Percentiles rank a stretch among this genome's conserved stretches.
These are phyloP conservation scores for Notarius lentiginosus DNA, from an alignment of 2,113 vertebrate species.

Conservation along the genomic window DNA sequence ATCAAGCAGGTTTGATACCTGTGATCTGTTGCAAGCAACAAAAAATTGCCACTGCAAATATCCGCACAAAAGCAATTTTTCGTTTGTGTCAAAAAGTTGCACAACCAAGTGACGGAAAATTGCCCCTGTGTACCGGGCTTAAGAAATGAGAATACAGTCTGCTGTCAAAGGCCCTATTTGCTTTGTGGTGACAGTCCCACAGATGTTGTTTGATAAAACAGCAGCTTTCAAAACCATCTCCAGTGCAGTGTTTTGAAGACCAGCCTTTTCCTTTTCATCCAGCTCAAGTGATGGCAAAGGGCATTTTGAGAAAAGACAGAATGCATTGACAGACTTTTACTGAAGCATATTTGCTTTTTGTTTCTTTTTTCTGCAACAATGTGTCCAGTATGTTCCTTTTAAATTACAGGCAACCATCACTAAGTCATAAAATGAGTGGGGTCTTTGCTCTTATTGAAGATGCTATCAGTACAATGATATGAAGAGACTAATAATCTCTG, in stretches of 20 bases:
- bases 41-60: too few species aligned
- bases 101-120: too few species aligned
- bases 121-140: not conserved
- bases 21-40: too few species aligned
- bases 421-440: constrained; percentile 65
- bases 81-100: too few species aligned
- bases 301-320: constrained; percentile 41
- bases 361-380: constrained; percentile 3
- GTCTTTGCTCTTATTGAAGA: constrained; percentile 70
- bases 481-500: constrained; percentile 62
- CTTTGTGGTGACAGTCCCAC: constrained; percentile 65
- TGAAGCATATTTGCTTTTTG: not conserved
- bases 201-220: constrained; percentile 73
- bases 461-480: constrained; percentile 65
- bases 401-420: constrained; percentile 57
- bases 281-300: constrained; percentile 56
- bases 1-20: too few species aligned
- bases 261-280: constrained; percentile 52
- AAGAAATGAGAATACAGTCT: constrained; percentile 66
- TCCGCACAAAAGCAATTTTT: too few species aligned
- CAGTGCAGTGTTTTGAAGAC: constrained; percentile 47
- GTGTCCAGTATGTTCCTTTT: constrained; percentile 46
- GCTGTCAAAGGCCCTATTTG: constrained; percentile 63
- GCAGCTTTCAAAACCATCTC: constrained; percentile 58
- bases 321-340: constrained; percentile 2